Conservation (phyloP, 2,888 invertebrate genomes). For the Amphiduros pacificus region DNA sequence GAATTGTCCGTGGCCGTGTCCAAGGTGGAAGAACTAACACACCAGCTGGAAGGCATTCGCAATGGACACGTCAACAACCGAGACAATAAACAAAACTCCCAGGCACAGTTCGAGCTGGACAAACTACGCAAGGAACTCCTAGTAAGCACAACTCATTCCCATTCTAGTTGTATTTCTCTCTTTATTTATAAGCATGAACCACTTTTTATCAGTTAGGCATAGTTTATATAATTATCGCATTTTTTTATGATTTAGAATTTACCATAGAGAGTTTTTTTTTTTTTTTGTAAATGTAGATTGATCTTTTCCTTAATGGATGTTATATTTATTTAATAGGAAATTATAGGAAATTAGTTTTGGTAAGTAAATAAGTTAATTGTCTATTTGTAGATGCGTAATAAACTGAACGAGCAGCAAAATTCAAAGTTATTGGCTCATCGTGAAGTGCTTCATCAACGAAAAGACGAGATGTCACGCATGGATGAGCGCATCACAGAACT, state of each 20-base stretch:
- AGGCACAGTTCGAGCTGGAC: constrained; percentile 73
- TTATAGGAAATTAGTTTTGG: background rate
- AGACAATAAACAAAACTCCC: constrained; percentile 36
- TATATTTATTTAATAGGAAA: no score
- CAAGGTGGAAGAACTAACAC: constrained; percentile 93
- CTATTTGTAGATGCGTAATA: constrained; percentile 90
- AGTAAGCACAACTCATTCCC: constrained; percentile 63
- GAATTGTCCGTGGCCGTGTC: constrained; percentile 95
- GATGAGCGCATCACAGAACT: constrained; percentile 92
- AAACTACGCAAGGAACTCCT: constrained; percentile 88
- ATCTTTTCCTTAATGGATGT: no score
- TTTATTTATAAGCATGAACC: no score
- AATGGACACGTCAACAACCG: constrained; percentile 61
- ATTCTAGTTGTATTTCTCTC: no score
- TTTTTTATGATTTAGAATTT: no score
- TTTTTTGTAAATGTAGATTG: no score
- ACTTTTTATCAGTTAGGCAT: no score
- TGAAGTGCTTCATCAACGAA: constrained; percentile 82
- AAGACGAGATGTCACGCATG: constrained; percentile 88
- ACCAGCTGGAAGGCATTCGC: constrained; percentile 87
- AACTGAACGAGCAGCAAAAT: constrained; percentile 92
- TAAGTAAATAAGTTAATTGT: background rate
- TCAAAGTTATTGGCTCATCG: constrained; percentile 85
- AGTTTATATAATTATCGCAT: no score
- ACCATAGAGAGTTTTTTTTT: no score